Conservation (phyloP, 2,888 invertebrate species). For the Helleia helle region DNA sequence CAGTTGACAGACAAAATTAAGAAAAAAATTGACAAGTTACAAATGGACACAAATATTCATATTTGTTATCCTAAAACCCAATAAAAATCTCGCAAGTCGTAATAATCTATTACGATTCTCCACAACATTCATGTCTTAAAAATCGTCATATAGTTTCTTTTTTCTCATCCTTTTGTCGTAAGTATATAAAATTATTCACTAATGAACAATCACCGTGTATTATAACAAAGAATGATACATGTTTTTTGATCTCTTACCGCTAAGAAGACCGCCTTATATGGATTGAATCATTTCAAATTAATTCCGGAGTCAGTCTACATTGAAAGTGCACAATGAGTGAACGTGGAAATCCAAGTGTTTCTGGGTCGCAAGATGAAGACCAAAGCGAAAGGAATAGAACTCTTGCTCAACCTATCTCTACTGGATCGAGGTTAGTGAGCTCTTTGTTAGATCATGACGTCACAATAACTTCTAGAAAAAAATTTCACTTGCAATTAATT, state of each 20-base stretch:
- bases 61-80: neutral
- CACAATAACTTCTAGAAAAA: neutral
- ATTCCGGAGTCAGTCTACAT: slow-evolving; percentile 33
- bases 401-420: slow-evolving; percentile 44
- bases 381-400: slow-evolving; percentile 33
- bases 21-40: neutral
- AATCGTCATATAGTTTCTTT: neutral
- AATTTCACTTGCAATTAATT: neutral
- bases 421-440: slow-evolving; percentile 41
- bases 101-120: neutral
- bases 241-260: slow-evolving; percentile 39
- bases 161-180: neutral
- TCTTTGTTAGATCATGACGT: neutral
- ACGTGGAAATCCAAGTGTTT: slow-evolving; percentile 44
- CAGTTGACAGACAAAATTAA: neutral
- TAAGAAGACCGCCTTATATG: slow-evolving; percentile 45
- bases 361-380: slow-evolving; percentile 38
- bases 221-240: slow-evolving; percentile 32
- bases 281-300: slow-evolving; percentile 35
- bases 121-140: neutral
- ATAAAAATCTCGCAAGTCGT: neutral
- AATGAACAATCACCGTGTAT: neutral
- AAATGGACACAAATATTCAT: neutral
- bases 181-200: neutral
- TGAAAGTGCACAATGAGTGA: slow-evolving; percentile 45